These are phyloP conservation scores for Grus americana DNA, from an alignment of 2,113 vertebrate species.

Conservation along the genomic window DNA sequence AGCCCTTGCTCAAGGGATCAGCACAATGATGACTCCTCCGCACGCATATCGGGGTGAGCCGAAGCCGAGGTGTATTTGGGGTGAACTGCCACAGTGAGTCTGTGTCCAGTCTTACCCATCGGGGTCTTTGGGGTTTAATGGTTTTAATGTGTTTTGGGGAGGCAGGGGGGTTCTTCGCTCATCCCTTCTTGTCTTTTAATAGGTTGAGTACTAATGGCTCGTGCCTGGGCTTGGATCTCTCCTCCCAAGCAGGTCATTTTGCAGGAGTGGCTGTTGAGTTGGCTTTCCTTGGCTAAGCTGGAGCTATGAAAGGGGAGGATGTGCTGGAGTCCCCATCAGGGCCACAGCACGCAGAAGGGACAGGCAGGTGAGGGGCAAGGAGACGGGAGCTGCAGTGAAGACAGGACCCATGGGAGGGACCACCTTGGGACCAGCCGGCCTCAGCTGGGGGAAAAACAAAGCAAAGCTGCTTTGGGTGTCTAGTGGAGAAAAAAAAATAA, in stretches of 20 bases:
- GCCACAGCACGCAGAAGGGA: background rate
- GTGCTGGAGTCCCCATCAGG: background rate
- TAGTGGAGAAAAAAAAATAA: too few relatives aligned
- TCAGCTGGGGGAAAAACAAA: background rate
- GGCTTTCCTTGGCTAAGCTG: background rate
- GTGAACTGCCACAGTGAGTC: background rate
- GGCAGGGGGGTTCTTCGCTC: background rate
- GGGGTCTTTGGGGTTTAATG: background rate
- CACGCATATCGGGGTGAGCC: background rate
- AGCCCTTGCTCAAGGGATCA: background rate
- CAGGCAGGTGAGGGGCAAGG: background rate
- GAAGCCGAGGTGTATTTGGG: background rate
- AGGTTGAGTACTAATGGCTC: background rate
- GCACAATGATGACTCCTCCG: rapidly evolving
- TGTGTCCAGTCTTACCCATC: background rate
- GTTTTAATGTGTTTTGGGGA: background rate
- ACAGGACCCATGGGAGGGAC: background rate
- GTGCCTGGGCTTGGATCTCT: background rate
- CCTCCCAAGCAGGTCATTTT: background rate
- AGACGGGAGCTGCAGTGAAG: background rate
- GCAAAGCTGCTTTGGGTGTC: background rate
- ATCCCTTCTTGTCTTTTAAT: background rate
- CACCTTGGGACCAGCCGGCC: background rate
- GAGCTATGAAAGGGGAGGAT: background rate
- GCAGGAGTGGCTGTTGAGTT: background rate